Base-by-base conservation (phyloP, 2,113 vertebrate genomes). In the Triplophysa siluroides region DNA sequence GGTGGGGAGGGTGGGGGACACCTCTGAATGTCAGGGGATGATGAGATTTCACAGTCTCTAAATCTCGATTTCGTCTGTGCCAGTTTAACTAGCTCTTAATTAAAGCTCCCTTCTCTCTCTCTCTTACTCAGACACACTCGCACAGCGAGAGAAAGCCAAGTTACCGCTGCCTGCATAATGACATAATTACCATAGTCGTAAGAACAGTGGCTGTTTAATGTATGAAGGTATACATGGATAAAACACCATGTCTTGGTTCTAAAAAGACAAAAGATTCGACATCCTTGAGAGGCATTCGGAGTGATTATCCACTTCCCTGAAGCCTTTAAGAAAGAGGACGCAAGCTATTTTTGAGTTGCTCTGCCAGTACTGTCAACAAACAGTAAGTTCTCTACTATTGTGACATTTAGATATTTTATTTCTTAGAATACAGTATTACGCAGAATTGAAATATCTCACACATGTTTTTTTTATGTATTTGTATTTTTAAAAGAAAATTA, bases 1-100 rank as follows among this genome's bases (percentile, higher is more conserved):
- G 23, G 29, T 21, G 69, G 67, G 45, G 73, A 82, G 82, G 65
- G 62, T 56, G 82, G 80, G 62, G 67, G 58, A 67, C 64, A 54
- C 78, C 41, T 80, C 76, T 78, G 81, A 81, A 81, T 81, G 81
- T 81, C 76, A 87, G 84, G 82, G 82, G 85, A 89, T 87, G 89
- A 91, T 86, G 90, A 90, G 89, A 90, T 88, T 90, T 87, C 83
- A 85, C 81, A 75, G 33, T 85, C 82, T 86, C 84, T 88, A 89
- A 91, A 90, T 90, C 90, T 90, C 85, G 87, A 86, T 88, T 84
- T 89, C 91, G 71, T 54, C 75, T 74, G 50, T 77, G 79, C 87
- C 83, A 88, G 85, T 89, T 84, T 90, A 92, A 92, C 89, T 91
- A 91, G 86, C 87, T 87, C 86, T 90, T 92, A 92, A 92, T 93